Percentiles rank a stretch among this genome's conserved stretches.
Conservation (phyloP, 2,888 invertebrate species). For the Mesorhabditis sp. region DNA sequence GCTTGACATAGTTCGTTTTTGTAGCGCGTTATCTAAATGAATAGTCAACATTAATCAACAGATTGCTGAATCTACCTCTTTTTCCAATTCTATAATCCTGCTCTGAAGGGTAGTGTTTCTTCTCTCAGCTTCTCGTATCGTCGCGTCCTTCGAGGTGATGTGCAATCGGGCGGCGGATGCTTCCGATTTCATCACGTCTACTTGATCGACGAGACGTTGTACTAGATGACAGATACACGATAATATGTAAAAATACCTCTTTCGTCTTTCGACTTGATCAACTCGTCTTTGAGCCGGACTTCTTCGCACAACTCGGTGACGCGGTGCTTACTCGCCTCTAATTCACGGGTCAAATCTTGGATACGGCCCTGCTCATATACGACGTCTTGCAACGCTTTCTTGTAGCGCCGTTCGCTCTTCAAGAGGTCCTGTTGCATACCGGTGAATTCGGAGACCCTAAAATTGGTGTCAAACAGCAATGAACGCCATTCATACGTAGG, state of each 20-base stretch:
- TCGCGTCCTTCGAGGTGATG: too few relatives aligned
- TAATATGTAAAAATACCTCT: not conserved
- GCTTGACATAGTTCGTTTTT: not conserved
- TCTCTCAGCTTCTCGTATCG: too few relatives aligned
- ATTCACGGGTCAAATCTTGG: not conserved
- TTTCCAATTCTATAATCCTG: not conserved
- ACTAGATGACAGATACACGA: too few relatives aligned
- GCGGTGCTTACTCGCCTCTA: not conserved
- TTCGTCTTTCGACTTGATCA: not conserved
- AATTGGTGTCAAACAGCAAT: too few relatives aligned
- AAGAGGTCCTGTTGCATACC: not conserved
- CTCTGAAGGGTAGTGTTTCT: too few relatives aligned
- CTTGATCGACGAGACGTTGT: too few relatives aligned
- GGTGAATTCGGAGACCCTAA: not conserved
- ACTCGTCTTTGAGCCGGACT: constrained; percentile 1
- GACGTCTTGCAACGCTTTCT: not conserved
- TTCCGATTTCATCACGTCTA: too few relatives aligned
- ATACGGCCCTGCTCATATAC: not conserved
- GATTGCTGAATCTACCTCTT: not conserved
- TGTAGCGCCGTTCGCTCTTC: not conserved
- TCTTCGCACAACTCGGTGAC: not conserved
- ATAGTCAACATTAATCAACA: not conserved
- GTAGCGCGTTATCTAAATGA: not conserved
- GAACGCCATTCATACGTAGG: too few relatives aligned
- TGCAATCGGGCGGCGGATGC: too few relatives aligned